These are phyloP conservation scores for Nycticorax nycticorax DNA, from an alignment of 2,113 vertebrate species.

Conservation along the genomic window DNA sequence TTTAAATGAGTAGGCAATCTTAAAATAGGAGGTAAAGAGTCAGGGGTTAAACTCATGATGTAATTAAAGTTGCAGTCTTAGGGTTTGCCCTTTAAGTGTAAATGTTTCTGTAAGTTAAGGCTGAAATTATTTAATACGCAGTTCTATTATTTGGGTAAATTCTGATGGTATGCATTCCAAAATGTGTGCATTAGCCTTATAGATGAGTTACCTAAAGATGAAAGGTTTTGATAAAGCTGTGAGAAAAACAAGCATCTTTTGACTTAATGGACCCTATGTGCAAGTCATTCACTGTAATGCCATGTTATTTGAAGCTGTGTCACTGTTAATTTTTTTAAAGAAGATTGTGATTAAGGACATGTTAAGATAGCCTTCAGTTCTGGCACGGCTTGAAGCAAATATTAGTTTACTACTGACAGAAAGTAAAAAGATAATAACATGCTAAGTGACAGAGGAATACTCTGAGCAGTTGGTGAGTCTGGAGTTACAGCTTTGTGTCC, in stretches of 20 bases:
- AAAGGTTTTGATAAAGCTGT: constrained; percentile 4
- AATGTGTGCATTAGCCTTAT: neutral
- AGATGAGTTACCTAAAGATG: neutral
- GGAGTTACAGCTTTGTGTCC: neutral
- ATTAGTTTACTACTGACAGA: neutral
- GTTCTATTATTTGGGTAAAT: constrained; percentile 21
- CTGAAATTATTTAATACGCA: neutral
- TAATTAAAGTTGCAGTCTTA: neutral
- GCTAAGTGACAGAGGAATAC: neutral
- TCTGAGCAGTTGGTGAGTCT: neutral
- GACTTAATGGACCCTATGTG: neutral
- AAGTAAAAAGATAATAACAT: neutral
- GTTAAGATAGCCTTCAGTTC: constrained; percentile 3
- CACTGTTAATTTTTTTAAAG: neutral
- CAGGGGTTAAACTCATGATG: neutral
- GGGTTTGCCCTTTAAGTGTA: neutral
- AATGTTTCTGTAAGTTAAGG: constrained; percentile 10
- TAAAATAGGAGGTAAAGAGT: neutral
- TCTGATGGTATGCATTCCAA: neutral
- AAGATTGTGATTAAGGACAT: neutral
- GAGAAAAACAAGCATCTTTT: constrained; percentile 2
- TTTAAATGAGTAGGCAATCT: neutral
- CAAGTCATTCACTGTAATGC: neutral
- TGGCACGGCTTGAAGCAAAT: neutral
- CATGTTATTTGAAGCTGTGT: neutral